Evolutionary conservation across 2,888 invertebrate species (phyloP).

Genomic region (Biston betularia): DNA sequence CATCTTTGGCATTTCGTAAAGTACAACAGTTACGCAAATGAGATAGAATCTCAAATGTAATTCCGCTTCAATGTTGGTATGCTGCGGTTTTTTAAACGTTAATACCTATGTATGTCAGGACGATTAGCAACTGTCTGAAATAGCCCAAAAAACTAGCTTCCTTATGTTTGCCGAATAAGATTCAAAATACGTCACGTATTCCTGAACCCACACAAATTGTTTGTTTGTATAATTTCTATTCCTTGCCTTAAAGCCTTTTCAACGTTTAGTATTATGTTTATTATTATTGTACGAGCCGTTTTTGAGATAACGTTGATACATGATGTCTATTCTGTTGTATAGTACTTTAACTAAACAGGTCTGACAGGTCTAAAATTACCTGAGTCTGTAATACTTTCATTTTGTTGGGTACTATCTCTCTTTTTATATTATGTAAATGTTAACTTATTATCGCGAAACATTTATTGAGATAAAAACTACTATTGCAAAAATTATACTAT

Average conservation of each 20-base stretch:
- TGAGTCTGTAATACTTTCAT: too few relatives aligned
- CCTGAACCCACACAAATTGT: constrained; percentile 13
- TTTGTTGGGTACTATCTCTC: too few relatives aligned
- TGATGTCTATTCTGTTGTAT: constrained; percentile 7
- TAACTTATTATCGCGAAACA: too few relatives aligned
- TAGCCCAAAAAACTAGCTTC: constrained; percentile 17
- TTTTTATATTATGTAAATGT: too few relatives aligned
- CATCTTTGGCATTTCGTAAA: constrained; percentile 41
- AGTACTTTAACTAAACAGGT: constrained; percentile 4
- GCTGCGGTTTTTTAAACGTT: constrained; percentile 41
- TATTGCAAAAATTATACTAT: too few relatives aligned
- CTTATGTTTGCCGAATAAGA: constrained; percentile 7
- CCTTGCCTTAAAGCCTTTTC: constrained; percentile 41
- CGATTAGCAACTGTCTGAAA: constrained; percentile 44
- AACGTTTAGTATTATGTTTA: constrained; percentile 45
- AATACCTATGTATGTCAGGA: constrained; percentile 38
- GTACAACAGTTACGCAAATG: constrained; percentile 44
- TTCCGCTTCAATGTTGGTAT: constrained; percentile 41
- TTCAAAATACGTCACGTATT: constrained; percentile 12
- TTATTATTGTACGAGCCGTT: constrained; percentile 39
- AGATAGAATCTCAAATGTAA: constrained; percentile 44
- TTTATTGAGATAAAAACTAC: too few relatives aligned
- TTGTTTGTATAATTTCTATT: constrained; percentile 45
- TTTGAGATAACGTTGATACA: constrained; percentile 28
- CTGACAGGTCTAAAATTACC: not conserved